These are phyloP conservation scores for Ischnus inquisitorius DNA, from an alignment of 2,888 invertebrate genomes.

Conservation along the genomic window DNA sequence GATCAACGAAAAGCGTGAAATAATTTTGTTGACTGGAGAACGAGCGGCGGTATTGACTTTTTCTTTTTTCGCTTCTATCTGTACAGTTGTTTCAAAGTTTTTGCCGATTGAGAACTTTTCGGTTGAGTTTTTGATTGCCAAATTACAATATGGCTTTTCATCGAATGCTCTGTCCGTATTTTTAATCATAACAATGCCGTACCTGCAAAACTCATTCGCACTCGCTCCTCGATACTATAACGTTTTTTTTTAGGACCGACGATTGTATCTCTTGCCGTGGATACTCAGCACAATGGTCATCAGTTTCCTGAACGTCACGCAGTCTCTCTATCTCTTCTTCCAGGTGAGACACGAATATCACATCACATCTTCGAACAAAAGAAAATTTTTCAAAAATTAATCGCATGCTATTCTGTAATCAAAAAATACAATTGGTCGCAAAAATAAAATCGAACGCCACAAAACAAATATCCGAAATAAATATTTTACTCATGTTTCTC, in stretches of 20 bases:
- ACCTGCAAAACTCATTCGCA: neutral
- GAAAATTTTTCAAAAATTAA: neutral
- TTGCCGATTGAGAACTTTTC: too few species aligned
- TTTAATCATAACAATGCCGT: neutral
- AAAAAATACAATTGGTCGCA: neutral
- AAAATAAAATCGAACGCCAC: neutral
- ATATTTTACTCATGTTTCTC: too few species aligned
- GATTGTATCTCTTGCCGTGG: conserved; percentile 91
- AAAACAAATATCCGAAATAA: neutral
- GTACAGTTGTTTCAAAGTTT: too few species aligned
- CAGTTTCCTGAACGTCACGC: conserved; percentile 89
- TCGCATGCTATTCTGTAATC: neutral
- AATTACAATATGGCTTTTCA: too few species aligned
- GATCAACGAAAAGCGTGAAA: too few species aligned
- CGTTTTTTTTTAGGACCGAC: conserved; percentile 88
- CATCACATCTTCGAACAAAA: neutral
- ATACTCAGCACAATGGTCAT: conserved; percentile 89
- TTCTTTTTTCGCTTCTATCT: too few species aligned
- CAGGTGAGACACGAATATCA: conserved; percentile 87
- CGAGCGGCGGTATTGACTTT: too few species aligned
- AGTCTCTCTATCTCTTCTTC: conserved; percentile 89
- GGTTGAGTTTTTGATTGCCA: too few species aligned
- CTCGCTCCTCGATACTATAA: neutral
- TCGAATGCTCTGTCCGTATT: neutral
- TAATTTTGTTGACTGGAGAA: too few species aligned